A percentile compares a stretch with the other conserved stretches of the same genome.
Evolutionary conservation across 2,888 invertebrate species (phyloP).

Genomic region (Aphodius sticticus): DNA sequence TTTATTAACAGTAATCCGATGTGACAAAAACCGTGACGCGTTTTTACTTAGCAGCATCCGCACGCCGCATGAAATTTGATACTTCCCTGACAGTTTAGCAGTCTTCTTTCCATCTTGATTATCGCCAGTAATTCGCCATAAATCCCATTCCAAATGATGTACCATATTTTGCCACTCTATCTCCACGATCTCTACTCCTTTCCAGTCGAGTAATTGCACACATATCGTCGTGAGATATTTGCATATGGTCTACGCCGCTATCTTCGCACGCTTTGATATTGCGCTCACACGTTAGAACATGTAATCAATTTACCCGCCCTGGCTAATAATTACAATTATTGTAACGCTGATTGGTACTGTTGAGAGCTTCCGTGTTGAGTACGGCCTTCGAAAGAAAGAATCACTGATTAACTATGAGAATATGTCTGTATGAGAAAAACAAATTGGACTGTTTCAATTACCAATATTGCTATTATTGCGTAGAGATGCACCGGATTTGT

Average conservation of each 20-base stretch:
- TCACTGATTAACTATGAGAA: neutral
- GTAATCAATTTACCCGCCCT: neutral
- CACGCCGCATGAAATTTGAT: neutral
- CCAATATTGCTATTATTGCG: neutral
- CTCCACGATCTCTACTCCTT: neutral
- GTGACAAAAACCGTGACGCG: neutral
- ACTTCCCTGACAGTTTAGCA: neutral
- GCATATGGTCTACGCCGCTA: neutral
- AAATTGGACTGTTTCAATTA: neutral
- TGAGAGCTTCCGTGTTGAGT: neutral
- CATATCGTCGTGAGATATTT: constrained; percentile 4
- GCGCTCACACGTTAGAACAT: neutral
- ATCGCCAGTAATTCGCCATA: neutral
- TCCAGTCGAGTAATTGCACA: neutral
- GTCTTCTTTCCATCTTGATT: neutral
- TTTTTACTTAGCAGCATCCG: neutral
- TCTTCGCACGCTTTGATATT: neutral
- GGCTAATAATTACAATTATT: neutral
- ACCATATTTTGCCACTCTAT: neutral
- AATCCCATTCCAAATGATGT: neutral
- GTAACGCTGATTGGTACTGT: neutral
- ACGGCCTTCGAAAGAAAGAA: neutral
- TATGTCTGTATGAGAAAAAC: neutral
- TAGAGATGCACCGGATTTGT: neutral
- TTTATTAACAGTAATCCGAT: neutral